A percentile compares a stretch with the other conserved stretches of the same genome.
These are phyloP conservation scores for Riptortus pedestris DNA, from an alignment of 1,140 invertebrate genomes.

Conservation along the genomic window DNA sequence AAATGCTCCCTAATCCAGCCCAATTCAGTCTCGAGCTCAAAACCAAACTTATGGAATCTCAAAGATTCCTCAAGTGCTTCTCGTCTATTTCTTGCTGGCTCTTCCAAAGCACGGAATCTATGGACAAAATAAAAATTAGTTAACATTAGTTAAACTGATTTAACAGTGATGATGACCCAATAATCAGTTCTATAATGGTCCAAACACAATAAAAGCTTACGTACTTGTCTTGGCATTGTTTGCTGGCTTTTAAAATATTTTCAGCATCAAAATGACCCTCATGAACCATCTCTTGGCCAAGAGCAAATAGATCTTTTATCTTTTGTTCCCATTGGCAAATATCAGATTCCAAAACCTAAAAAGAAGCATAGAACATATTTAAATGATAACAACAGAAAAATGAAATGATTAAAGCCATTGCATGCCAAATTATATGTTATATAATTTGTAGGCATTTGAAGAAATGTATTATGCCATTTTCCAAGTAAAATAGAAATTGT, in stretches of 20 bases:
- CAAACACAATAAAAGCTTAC: too few relatives aligned
- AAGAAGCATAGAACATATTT: too few relatives aligned
- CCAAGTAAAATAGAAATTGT: too few relatives aligned
- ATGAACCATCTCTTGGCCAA: conserved; percentile 79
- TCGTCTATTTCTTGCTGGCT: conserved; percentile 54
- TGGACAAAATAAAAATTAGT: background rate
- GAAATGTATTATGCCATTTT: too few relatives aligned
- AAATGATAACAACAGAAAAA: too few relatives aligned
- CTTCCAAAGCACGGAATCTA: conserved; percentile 49
- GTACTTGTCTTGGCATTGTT: conserved; percentile 58
- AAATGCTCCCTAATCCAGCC: conserved; percentile 92
- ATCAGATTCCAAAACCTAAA: conserved; percentile 64
- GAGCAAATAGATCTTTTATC: conserved; percentile 60
- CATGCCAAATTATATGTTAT: too few relatives aligned
- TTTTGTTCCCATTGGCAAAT: conserved; percentile 64
- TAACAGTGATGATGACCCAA: too few relatives aligned
- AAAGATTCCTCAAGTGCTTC: conserved; percentile 72
- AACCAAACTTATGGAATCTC: conserved; percentile 85
- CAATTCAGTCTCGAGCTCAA: conserved; percentile 84
- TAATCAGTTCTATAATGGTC: too few relatives aligned
- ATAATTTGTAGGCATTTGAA: too few relatives aligned
- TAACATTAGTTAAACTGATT: too few relatives aligned
- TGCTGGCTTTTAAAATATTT: conserved; percentile 69
- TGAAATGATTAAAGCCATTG: too few relatives aligned
- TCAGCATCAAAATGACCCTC: conserved; percentile 88